Conservation (phyloP, 2,797 vertebrate genomes). For the Gallinago solitaria region DNA sequence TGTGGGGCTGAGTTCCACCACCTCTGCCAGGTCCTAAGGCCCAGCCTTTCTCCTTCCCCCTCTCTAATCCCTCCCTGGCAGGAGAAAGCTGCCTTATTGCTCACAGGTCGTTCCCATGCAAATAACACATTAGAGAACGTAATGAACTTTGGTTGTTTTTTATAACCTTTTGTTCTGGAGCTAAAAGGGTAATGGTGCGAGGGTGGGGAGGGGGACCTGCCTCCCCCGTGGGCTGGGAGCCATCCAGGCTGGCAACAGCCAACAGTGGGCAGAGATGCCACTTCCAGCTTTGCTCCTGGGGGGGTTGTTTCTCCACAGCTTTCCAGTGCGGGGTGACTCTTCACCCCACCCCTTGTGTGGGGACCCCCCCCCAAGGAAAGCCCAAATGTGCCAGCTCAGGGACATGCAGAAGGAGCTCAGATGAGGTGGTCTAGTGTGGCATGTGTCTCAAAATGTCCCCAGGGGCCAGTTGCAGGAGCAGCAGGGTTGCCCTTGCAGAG, state of each 20-base stretch:
- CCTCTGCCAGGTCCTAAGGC: neutral
- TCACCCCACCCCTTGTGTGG: neutral
- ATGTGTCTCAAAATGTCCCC: neutral
- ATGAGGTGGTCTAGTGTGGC: neutral
- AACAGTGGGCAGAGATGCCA: neutral
- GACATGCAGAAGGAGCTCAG: neutral
- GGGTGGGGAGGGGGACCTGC: neutral
- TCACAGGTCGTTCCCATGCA: neutral
- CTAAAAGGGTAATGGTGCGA: neutral
- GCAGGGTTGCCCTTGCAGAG: neutral
- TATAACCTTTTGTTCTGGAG: neutral
- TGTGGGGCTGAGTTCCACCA: neutral
- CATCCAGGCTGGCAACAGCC: neutral
- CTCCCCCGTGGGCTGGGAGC: neutral
- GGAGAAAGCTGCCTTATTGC: neutral
- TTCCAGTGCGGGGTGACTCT: neutral
- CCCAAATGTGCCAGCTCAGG: neutral
- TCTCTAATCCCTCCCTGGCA: accelerated
- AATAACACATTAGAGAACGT: neutral
- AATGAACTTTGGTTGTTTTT: neutral
- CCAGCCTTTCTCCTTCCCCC: neutral
- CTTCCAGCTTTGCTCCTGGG: neutral
- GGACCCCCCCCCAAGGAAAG: accelerated
- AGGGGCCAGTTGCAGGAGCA: neutral
- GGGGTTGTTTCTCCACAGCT: neutral